Percentiles rank a stretch among this genome's conserved stretches.
phyloP scores from a whole-genome alignment of 2,888 invertebrate species.

The Tipula helvola region DNA sequence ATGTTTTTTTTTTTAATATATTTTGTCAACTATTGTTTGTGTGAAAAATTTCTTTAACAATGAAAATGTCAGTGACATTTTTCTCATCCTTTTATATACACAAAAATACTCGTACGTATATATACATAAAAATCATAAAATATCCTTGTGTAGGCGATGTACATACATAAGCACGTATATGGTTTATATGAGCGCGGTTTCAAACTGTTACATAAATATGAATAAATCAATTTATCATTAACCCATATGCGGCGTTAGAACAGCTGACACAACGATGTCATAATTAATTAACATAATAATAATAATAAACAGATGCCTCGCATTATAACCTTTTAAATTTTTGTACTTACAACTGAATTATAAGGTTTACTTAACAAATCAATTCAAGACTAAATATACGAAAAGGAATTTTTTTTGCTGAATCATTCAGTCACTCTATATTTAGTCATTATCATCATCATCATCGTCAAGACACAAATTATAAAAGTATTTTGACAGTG shows the following conservation, averaged over 20 bases:
- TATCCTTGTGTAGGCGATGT: background rate
- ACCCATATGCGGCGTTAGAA: background rate
- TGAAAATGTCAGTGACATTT: background rate
- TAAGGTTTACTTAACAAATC: background rate
- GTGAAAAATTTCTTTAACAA: background rate
- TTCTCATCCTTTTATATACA: background rate
- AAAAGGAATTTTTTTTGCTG: background rate
- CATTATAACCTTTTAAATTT: background rate
- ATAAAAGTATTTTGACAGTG: background rate
- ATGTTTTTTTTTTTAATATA: background rate
- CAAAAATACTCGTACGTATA: background rate
- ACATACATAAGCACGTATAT: too few relatives aligned
- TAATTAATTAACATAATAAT: background rate
- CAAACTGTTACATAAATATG: background rate
- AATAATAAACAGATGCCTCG: background rate
- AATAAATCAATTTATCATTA: background rate
- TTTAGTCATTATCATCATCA: background rate
- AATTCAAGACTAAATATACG: background rate
- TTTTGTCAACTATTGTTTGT: background rate
- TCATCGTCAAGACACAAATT: background rate
- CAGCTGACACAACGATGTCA: background rate
- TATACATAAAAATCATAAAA: background rate
- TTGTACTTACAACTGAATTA: background rate
- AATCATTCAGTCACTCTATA: background rate
- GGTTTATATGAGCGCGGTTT: background rate